Conservation (phyloP, 1,140 invertebrate genomes). For the Aradophagus sp. region DNA sequence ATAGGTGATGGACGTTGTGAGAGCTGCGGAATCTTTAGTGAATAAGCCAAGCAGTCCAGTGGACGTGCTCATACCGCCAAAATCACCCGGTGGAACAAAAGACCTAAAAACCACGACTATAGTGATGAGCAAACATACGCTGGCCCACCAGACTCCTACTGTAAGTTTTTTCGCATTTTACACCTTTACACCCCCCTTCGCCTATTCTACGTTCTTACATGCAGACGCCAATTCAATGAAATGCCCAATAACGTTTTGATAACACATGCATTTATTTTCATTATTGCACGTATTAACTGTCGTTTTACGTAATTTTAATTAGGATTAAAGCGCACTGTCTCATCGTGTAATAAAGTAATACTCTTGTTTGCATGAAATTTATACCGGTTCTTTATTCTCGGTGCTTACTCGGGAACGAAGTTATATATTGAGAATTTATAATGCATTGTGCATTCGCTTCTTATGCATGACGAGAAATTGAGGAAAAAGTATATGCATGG, state of each 20-base stretch:
- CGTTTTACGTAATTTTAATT: conserved; percentile 11
- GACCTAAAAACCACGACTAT: conserved; percentile 93
- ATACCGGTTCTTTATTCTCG: too few relatives aligned
- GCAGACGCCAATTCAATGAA: conserved; percentile 9
- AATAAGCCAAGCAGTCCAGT: conserved; percentile 76
- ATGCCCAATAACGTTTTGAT: conserved; percentile 11
- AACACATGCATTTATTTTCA: conserved; percentile 17
- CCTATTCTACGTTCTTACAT: too few relatives aligned
- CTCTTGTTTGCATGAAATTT: background rate
- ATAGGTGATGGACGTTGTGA: conserved; percentile 89
- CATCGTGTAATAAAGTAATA: conserved; percentile 25
- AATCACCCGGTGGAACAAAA: conserved; percentile 84
- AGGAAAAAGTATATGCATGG: too few relatives aligned
- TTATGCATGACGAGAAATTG: too few relatives aligned
- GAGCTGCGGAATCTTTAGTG: conserved; percentile 87
- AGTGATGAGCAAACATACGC: conserved; percentile 93
- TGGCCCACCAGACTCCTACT: conserved; percentile 78
- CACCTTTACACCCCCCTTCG: conserved; percentile 11
- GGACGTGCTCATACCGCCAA: conserved; percentile 81
- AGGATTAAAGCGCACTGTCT: conserved; percentile 13
- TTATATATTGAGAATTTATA: too few relatives aligned
- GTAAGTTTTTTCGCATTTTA: conserved; percentile 72
- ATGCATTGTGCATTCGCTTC: too few relatives aligned
- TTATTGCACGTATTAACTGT: conserved; percentile 25
- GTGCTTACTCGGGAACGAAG: too few relatives aligned